phyloP scores from a whole-genome alignment of 2,797 vertebrate species.

The Sebastes hopkinsi region DNA sequence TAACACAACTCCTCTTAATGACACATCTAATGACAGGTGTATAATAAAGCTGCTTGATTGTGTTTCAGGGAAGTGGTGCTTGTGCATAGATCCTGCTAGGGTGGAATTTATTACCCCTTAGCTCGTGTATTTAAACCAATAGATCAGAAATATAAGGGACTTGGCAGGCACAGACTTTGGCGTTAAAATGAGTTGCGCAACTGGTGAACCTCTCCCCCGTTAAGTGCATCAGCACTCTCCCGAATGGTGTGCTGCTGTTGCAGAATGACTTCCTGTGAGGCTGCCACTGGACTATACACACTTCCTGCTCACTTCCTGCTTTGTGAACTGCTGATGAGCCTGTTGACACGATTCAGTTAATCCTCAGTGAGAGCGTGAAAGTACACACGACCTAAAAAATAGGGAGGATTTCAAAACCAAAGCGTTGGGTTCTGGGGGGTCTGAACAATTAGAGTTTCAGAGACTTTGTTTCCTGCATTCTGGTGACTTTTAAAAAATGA shows the following conservation, averaged over 20 bases:
- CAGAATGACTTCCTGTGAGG: conserved; percentile 79
- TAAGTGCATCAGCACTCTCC: conserved; percentile 51
- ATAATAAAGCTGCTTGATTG: background rate
- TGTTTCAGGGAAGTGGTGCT: background rate
- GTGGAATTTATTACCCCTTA: background rate
- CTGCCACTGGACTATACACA: conserved; percentile 42
- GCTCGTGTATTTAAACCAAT: background rate
- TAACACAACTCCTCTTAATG: background rate
- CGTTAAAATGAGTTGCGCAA: conserved; percentile 8
- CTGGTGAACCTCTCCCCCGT: conserved; percentile 41
- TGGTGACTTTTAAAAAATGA: too few species aligned
- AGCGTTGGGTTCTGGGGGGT: rapidly evolving
- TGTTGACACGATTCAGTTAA: conserved; percentile 11
- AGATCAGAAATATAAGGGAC: background rate
- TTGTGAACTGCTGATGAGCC: conserved; percentile 29
- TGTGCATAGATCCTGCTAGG: background rate
- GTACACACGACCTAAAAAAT: too few species aligned
- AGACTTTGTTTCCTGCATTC: too few species aligned
- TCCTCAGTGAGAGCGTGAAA: background rate
- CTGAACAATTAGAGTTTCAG: too few species aligned
- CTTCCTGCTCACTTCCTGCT: conserved; percentile 75
- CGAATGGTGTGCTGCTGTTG: conserved; percentile 61
- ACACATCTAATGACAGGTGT: background rate
- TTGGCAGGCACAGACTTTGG: background rate
- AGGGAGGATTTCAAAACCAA: too few species aligned